A percentile compares a stretch with the other conserved stretches of the same genome.
These are phyloP conservation scores for Gymnarchus niloticus DNA, from an alignment of 2,113 vertebrate species.

Conservation along the genomic window DNA sequence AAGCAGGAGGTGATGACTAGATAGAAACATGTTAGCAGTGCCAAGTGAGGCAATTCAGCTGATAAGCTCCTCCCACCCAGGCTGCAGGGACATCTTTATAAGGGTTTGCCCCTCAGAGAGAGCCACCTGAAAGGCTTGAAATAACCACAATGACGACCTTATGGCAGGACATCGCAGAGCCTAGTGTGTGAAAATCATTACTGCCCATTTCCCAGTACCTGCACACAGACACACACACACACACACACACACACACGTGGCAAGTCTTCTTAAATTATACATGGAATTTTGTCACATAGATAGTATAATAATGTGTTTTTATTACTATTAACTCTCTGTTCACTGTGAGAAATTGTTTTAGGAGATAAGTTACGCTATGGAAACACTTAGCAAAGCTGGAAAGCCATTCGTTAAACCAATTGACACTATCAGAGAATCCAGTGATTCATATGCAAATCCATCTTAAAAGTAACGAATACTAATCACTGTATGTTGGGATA, in stretches of 20 bases:
- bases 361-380: background rate
- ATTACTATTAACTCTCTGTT: background rate
- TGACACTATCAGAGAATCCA: background rate
- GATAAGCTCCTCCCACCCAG: constrained; percentile 18
- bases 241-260: background rate
- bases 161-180: background rate
- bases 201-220: background rate
- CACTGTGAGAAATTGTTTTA: background rate
- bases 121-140: constrained; percentile 25
- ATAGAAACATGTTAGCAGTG: constrained; percentile 19
- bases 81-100: constrained; percentile 25
- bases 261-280: background rate
- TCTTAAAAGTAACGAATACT: background rate
- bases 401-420: background rate
- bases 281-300: too few relatives aligned
- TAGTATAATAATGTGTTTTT: too few relatives aligned
- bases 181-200: constrained; percentile 11
- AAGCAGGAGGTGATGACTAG: constrained; percentile 23
- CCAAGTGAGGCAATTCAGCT: constrained; percentile 11
- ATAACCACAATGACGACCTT: constrained; percentile 12
- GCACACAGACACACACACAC: background rate
- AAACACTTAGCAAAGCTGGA: background rate
- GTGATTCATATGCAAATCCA: background rate
- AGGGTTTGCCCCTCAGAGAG: constrained; percentile 18
- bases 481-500: background rate